A percentile compares a stretch with the other conserved stretches of the same genome.
phyloP scores from a whole-genome alignment of 2,888 invertebrate species.

The Lacanobia oleracea region DNA sequence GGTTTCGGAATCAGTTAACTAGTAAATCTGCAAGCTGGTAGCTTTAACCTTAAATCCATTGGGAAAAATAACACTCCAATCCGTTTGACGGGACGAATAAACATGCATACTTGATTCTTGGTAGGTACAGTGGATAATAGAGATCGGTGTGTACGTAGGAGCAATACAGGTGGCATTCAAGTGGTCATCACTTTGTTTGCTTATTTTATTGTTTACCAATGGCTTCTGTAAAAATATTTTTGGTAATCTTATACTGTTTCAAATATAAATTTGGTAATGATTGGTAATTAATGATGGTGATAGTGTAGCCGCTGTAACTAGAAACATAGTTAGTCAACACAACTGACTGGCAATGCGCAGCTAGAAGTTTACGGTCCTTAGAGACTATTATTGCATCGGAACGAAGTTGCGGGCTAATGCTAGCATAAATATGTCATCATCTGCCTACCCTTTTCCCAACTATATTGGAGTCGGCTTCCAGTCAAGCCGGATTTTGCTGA shows the following conservation, averaged over 20 bases:
- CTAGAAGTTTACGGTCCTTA: not conserved
- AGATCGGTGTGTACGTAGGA: not conserved
- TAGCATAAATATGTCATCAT: not conserved
- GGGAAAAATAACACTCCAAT: constrained; percentile 35
- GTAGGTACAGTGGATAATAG: constrained; percentile 22
- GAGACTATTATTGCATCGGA: not conserved
- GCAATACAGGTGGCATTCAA: too few species aligned
- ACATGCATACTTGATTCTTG: constrained; percentile 29
- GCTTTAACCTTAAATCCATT: not conserved
- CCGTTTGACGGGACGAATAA: constrained; percentile 20
- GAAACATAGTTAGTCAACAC: not conserved
- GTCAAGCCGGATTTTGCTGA: too few species aligned
- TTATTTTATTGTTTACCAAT: not conserved
- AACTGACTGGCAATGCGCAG: not conserved
- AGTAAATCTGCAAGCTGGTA: not conserved
- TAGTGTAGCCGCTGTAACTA: too few species aligned
- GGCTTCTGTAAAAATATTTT: not conserved
- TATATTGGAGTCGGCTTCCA: too few species aligned
- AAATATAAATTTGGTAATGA: too few species aligned
- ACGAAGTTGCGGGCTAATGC: not conserved
- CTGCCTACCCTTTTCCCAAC: too few species aligned
- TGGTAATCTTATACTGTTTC: too few species aligned
- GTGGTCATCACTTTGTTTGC: too few species aligned
- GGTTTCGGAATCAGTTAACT: not conserved
- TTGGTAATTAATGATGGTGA: too few species aligned